Base-by-base conservation (phyloP, 2,113 vertebrate genomes). In the Lathamus discolor region DNA sequence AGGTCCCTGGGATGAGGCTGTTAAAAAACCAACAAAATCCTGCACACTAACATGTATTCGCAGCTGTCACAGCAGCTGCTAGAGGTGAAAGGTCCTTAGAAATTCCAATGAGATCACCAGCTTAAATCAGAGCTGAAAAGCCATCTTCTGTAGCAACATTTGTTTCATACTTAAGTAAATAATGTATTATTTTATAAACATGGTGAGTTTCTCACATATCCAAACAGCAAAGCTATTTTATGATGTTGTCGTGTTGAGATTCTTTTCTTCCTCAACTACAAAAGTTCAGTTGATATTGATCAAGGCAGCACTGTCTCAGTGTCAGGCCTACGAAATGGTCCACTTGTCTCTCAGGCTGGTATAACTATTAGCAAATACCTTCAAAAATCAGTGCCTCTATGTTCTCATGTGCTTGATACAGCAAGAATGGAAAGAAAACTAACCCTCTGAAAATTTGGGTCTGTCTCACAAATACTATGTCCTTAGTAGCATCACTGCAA, bases 11-110 rank as follows among this genome's bases (percentile, higher is more conserved):
- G 28, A 92, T 63, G 43, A 77, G 62, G 55, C 0, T 18, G 33
- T 37, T 68, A 75, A 68, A 83, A 75, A 49, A 2, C 37, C 41
- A 92, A 22, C 23, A 68, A 79, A 89, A 9, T n/a, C 33, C 43
- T 17, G 5, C 68, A 90, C 27, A 44, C 48, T n/a, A 43, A 66
- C 11, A 31, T 0, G 0, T 5, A 48, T 51, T 75, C 25, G 11
- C 64, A 83, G 11, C 52, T 88, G 78, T 44, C 24, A 28, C 1
- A 33, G 87, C 69, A 93, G 33, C 46, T 93, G 57, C 43, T 25
- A 41, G 23, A 80, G 35, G 25, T 67, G n/a, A 52, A 68, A 59
- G 10, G 19, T 54, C 64, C 37, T 75, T 23, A 86, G 41, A 88
- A 88, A 81, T 39, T 61, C 37, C 62, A 77, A 16, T 31, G 37